Base-by-base conservation (phyloP, 1,140 invertebrate genomes). In the Calephelis virginiensis region DNA sequence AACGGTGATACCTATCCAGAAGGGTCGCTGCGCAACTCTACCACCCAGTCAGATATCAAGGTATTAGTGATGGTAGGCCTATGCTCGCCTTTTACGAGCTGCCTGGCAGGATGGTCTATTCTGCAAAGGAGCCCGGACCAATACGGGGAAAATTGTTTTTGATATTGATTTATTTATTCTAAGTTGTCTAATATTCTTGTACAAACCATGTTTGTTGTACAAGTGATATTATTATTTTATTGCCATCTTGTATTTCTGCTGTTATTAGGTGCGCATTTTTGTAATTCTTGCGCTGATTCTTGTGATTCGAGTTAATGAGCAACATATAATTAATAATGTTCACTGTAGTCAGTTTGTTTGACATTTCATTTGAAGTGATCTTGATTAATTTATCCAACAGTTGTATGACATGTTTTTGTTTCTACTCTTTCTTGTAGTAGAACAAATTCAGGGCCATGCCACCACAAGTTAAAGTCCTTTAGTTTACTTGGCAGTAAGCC, bases 391-490 rank as follows among this genome's bases (percentile, higher is more conserved):
- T 40, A 4, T 40, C 38, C 38, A 46, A 48, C 49, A 37, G 46
- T 63, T 63, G 62, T 48, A 63, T 37, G n/a, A 48, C 37, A 63
- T 63, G 47, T 10, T 53, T 53, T 53, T 5, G 17, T 17, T 53
- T 28, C 10, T 8, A 28, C 9, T 10, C 10, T 17, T 37, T 38
- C 28, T 50, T 38, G 47, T 63, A 49, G 9, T 48, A 14, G n/a
- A 37, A 69, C 40, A 5, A 61, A 67, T 28, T 63, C 67, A 5
- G 75, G 75, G 8, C 71, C 75, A 10, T 73, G 47, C 71, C 71
- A 77, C 75, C 73, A 77, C 8, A 77, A 37, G 11, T 64, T 14
- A 49, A 69, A 68, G n/a, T 71, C 59, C 9, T 48, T 10, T 13
- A 78, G 60, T 40, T 74, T 68, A 4, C 8, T 48, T 4, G 74